A percentile compares a stretch with the other conserved stretches of the same genome.
Evolutionary conservation across 2,113 vertebrate species (phyloP).

Genomic region (Nerophis lumbriciformis): DNA sequence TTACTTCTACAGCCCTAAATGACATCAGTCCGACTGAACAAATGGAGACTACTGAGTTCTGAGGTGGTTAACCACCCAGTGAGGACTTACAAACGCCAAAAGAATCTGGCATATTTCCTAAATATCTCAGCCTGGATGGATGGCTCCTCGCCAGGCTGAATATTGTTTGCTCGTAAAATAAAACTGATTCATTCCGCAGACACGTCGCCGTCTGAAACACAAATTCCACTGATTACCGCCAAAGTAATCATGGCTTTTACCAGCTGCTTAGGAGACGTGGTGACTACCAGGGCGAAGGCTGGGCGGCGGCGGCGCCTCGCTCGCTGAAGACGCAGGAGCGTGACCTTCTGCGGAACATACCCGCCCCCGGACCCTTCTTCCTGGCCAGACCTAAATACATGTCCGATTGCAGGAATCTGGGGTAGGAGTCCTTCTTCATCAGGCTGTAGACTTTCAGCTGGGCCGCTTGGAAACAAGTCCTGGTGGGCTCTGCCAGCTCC

Average conservation of each 20-base stretch:
- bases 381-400: slow-evolving; percentile 76
- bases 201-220: slow-evolving; percentile 8
- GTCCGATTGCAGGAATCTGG: slow-evolving; percentile 83
- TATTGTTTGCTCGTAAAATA: slow-evolving; percentile 7
- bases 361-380: slow-evolving; percentile 59
- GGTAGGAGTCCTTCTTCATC: slow-evolving; percentile 96
- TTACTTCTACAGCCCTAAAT: no score
- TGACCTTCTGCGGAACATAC: slow-evolving; percentile 80
- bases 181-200: slow-evolving; percentile 21
- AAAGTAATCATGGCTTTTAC: slow-evolving; percentile 3
- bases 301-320: slow-evolving; percentile 64
- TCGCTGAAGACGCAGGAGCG: slow-evolving; percentile 86
- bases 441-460: slow-evolving; percentile 83
- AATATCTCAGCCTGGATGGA: background rate
- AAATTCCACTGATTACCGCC: slow-evolving; percentile 13
- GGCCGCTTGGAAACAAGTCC: slow-evolving; percentile 78
- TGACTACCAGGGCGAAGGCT: slow-evolving; percentile 67
- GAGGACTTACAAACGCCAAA: background rate
- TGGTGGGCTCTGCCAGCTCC: slow-evolving; percentile 74
- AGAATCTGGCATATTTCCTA: background rate
- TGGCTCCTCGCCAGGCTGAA: slow-evolving; percentile 3
- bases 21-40: no score
- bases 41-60: no score
- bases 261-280: background rate
- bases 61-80: no score